Evolutionary conservation across 2,888 invertebrate genomes (phyloP), one percentile per base, ranked within the genome.

Genomic region (Plutella xylostella): DNA sequence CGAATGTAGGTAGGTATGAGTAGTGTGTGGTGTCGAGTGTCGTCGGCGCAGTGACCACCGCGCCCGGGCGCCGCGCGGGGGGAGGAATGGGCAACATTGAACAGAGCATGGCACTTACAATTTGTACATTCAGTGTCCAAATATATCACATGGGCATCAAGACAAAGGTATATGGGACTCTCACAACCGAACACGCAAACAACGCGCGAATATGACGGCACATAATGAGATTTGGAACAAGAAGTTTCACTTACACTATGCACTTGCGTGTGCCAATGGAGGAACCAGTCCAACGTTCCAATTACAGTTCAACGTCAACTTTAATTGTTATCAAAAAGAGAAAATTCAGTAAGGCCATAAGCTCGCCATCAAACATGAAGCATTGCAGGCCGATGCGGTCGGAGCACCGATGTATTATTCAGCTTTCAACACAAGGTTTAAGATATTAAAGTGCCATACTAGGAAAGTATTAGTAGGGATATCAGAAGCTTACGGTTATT

Each of bases 181-280:
- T 76, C 71, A 76, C 75, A 75, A 77, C 75, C 73, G 74, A 78
- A 78, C 77, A 76, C 80, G 78, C 80, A 78, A 76, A 75, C 75
- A 70, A 65, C 79, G 72, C 77, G 72, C 75, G 60, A 69, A 63
- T 69, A 61, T 72, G 68, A 75, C 79, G 74, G 77, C 74, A 75
- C 72, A 76, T 73, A 74, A 77, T 82, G 84, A 84, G 84, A 84
- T 84, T 85, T 85, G 84, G 85, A 84, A 85, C 85, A 85, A 82
- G 84, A 85, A 84, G 83, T 84, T 73, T 80, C 72, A 78, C 75
- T 82, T 80, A 79, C 71, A 74, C 72, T 75, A 74, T 76, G 83
- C 83, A 83, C 82, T 83, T 82, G 72, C 74, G 77, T 83, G 83
- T 83, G 82, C 83, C 72, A 76, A 79, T 83, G 65, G 55, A 68